These are phyloP conservation scores for Heteronetta atricapilla DNA, from an alignment of 2,113 vertebrate species.

Conservation along the genomic window DNA sequence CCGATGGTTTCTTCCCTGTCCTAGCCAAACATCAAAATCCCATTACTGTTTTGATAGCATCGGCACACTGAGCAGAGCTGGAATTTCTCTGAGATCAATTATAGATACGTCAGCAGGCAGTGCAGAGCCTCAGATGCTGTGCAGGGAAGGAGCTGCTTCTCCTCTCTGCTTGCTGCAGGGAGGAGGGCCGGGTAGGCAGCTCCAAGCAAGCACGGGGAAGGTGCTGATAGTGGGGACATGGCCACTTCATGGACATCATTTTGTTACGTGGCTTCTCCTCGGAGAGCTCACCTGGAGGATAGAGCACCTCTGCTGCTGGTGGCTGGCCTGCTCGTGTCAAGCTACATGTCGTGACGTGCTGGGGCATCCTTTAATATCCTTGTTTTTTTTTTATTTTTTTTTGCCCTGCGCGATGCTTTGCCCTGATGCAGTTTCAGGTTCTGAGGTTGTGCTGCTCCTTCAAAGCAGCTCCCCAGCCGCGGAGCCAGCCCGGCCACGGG, in stretches of 20 bases:
- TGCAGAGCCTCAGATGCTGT: neutral
- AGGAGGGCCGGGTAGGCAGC: neutral
- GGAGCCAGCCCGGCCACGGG: neutral
- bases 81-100: neutral
- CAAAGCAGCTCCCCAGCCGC: neutral
- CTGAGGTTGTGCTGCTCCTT: no score
- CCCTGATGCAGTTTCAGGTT: neutral
- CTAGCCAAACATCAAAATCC: neutral
- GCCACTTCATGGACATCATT: neutral
- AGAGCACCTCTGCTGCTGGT: neutral
- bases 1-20: neutral
- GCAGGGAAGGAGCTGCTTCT: neutral
- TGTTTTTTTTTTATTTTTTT: neutral
- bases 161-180: neutral
- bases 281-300: neutral
- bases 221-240: neutral
- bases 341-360: neutral
- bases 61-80: neutral
- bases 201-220: neutral
- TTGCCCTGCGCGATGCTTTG: accelerated
- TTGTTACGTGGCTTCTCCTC: neutral
- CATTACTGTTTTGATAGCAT: accelerated
- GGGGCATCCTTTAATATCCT: neutral
- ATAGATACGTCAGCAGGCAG: accelerated
- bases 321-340: neutral